Evolutionary conservation across 2,888 invertebrate species (phyloP).

Genomic region (Calameuta idolon): DNA sequence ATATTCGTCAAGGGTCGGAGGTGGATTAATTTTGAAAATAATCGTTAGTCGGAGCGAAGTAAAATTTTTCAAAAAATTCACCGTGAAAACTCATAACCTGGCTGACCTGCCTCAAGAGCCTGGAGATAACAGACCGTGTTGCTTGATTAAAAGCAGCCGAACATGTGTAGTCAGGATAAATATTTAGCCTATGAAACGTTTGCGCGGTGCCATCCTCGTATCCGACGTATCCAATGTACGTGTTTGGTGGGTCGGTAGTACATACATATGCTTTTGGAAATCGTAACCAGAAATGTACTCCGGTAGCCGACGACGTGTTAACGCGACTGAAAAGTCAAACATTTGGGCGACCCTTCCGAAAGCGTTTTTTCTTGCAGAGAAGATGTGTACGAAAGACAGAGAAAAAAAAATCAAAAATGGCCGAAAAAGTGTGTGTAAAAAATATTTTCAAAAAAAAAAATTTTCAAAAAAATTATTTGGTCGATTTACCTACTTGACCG

Average conservation of each 20-base stretch:
- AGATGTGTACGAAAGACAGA: not conserved
- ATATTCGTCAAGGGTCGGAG: not conserved
- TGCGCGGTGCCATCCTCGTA: slow-evolving; percentile 11
- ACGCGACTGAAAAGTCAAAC: not conserved
- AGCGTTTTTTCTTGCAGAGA: not conserved
- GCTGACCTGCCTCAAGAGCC: not conserved
- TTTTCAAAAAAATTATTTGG: not conserved
- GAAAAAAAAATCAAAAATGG: not conserved
- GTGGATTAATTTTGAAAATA: not conserved
- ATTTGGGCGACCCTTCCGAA: not conserved
- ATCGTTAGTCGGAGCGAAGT: not conserved
- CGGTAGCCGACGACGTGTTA: not conserved
- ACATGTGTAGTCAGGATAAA: slow-evolving; percentile 45
- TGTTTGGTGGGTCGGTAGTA: not conserved
- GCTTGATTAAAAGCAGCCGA: slow-evolving; percentile 31
- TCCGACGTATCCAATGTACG: not conserved
- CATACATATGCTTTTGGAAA: not conserved
- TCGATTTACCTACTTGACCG: not conserved
- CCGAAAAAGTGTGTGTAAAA: not conserved
- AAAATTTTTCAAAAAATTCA: not conserved
- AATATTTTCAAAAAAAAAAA: no score
- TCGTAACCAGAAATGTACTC: not conserved
- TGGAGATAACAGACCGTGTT: not conserved
- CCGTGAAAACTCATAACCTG: not conserved
- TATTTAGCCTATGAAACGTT: slow-evolving; percentile 44